Evolutionary conservation across 2,888 invertebrate genomes (phyloP), one percentile per base, ranked within the genome.

Genomic region (Dascillus cervinus): DNA sequence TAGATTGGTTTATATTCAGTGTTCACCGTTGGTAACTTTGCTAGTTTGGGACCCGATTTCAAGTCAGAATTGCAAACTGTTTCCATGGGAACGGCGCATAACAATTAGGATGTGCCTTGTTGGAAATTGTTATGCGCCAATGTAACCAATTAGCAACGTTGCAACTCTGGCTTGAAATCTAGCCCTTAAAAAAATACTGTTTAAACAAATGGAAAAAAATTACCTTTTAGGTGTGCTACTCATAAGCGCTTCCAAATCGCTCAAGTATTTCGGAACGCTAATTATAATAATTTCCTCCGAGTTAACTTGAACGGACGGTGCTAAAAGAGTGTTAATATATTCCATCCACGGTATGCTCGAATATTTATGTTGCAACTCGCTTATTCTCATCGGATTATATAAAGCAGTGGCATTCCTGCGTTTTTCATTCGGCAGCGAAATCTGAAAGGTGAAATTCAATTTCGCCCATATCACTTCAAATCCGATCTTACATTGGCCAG

Each of bases 351-450:
- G 82, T 28, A 86, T 75, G 52, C 75, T 79, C 0, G 82, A 79
- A 67, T 82, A 90, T 47, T 77, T 79, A 22, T 69, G 53, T 54
- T 86, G 79, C 21, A 96, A 63, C 49, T 92, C 75, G 2, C 66
- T 62, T n/a, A 95, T 68, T 0, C 83, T 84, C 79, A 88, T 89
- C 4, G 90, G 85, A 53, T 95, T 92, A 69, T 94, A 94, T n/a
- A 94, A 70, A 44, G 81, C 81, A 3, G 87, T 83, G 4, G 89
- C 88, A 60, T 95, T 91, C 43, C 94, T 77, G 23, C 94, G 76
- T 64, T 94, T 85, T 59, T 94, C 94, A 49, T 82, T 77, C 3
- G 91, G 89, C 58, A 86, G 68, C 4, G 88, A 88, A 51, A 85
- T 86, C 87, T 88, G 58, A 8, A n/a, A 28, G 11, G 13, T 34